These are phyloP conservation scores for Dolichotis patagonum DNA, from an alignment of 2,113 vertebrate genomes.

Conservation along the genomic window DNA sequence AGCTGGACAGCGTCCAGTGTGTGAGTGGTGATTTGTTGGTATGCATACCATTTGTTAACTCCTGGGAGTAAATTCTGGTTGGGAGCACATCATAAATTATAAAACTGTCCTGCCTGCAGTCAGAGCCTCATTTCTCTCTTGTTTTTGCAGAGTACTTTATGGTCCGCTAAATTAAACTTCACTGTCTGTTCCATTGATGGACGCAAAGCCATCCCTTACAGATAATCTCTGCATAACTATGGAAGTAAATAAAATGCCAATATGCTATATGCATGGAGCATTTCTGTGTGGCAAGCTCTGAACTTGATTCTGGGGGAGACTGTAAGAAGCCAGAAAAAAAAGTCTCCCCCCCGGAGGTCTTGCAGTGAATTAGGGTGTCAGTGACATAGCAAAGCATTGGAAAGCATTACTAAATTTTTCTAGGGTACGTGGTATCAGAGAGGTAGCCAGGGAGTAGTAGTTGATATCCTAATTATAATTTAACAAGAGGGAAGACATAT, in stretches of 20 bases:
- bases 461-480: not conserved
- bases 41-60: constrained; percentile 10
- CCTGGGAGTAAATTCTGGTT: constrained; percentile 28
- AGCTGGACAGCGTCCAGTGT: not conserved
- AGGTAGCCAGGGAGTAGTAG: not conserved
- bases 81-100: not conserved
- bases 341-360: not conserved
- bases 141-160: constrained; percentile 39
- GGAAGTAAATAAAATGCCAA: not conserved
- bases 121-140: constrained; percentile 38
- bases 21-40: not conserved
- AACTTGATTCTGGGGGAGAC: not conserved
- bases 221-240: not conserved
- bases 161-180: constrained; percentile 60
- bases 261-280: rapidly evolving
- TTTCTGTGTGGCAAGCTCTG: not conserved
- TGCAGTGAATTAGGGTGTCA: not conserved
- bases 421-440: rapidly evolving
- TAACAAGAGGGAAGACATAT: not conserved
- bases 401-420: not conserved
- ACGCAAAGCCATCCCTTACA: not conserved
- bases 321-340: not conserved
- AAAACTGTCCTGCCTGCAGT: not conserved
- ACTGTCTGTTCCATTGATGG: constrained; percentile 43
- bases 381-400: not conserved